Evolutionary conservation across 2,888 invertebrate species (phyloP), one percentile per base, ranked within the genome.

Genomic region (Trachelus tabidus): DNA sequence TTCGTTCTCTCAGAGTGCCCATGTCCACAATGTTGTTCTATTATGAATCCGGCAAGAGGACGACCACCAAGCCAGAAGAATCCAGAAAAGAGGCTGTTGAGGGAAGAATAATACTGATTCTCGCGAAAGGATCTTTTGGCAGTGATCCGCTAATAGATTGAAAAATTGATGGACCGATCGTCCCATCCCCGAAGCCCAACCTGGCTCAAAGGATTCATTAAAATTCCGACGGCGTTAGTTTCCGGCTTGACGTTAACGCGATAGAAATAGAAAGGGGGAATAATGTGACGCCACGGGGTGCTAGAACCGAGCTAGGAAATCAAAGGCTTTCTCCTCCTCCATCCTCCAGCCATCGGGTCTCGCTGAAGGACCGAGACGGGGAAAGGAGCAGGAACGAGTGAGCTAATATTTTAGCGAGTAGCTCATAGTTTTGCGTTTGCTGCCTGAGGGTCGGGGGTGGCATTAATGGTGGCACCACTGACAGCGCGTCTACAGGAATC

Each of bases 361-460:
- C 15, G 56, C 23, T 23, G 23, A 56, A 23, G 56, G 56, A 23
- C 6, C 56, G 9, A 56, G 56, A 2, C 9, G 40, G 4, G 15
- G 15, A 15, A 15, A 15, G 40, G 74, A 78, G 69, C 23, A 81
- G 75, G 76, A 71, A 76, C 33, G 23, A 68, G 79, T 76, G 77
- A 80, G 80, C 79, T 81, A 79, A 81, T 81, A 81, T 81, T 80
- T 81, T 80, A 79, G 78, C 80, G 79, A 77, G 78, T 77, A 78
- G 80, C 73, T 37, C 76, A 79, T 73, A 78, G 82, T 74, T 76
- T 78, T 73, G 69, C 34, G 77, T 34, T 34, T 15, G 35, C 23
- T 34, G 74, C 0, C 4, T 31, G 71, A 34, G 71, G 35, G n/a
- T 34, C 12, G 23, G 33, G 74, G 74, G 35, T 35, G 31, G 71